Conservation (phyloP, 2,888 invertebrate genomes). For the Troides aeacus region DNA sequence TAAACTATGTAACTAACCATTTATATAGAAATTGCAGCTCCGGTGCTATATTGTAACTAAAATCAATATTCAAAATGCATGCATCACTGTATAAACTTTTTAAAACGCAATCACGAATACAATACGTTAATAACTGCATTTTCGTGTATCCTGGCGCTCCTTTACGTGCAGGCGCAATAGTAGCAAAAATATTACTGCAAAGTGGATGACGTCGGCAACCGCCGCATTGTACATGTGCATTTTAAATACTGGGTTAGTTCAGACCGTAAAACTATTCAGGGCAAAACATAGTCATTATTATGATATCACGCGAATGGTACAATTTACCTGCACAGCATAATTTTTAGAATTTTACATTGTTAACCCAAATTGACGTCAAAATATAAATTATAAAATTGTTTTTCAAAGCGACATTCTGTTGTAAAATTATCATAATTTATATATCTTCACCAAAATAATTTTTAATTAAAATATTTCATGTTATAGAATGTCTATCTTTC, state of each 20-base stretch:
- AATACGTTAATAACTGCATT: slow-evolving; percentile 62
- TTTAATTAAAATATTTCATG: background rate
- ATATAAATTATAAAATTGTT: background rate
- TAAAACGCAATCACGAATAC: slow-evolving; percentile 53
- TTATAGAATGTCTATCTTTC: background rate
- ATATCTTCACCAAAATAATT: background rate
- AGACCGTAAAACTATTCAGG: slow-evolving; percentile 65
- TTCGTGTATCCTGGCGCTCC: slow-evolving; percentile 62
- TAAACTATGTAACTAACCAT: slow-evolving; percentile 43
- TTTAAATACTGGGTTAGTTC: slow-evolving; percentile 72
- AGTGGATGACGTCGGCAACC: slow-evolving; percentile 75
- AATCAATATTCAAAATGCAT: slow-evolving; percentile 36
- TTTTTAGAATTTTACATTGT: slow-evolving; percentile 15
- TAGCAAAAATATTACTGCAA: slow-evolving; percentile 78
- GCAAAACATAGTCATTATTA: slow-evolving; percentile 44
- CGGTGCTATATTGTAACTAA: slow-evolving; percentile 43
- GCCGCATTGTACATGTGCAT: slow-evolving; percentile 76
- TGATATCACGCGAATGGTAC: slow-evolving; percentile 37
- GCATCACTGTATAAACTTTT: slow-evolving; percentile 43
- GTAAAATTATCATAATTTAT: background rate
- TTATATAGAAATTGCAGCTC: slow-evolving; percentile 38
- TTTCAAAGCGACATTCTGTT: background rate
- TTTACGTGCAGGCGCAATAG: slow-evolving; percentile 74
- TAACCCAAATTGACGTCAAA: background rate
- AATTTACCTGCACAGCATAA: slow-evolving; percentile 33